Percentiles rank a stretch among this genome's conserved stretches.
These are phyloP conservation scores for Nomada ferruginata DNA, from an alignment of 2,888 invertebrate genomes.

Conservation along the genomic window DNA sequence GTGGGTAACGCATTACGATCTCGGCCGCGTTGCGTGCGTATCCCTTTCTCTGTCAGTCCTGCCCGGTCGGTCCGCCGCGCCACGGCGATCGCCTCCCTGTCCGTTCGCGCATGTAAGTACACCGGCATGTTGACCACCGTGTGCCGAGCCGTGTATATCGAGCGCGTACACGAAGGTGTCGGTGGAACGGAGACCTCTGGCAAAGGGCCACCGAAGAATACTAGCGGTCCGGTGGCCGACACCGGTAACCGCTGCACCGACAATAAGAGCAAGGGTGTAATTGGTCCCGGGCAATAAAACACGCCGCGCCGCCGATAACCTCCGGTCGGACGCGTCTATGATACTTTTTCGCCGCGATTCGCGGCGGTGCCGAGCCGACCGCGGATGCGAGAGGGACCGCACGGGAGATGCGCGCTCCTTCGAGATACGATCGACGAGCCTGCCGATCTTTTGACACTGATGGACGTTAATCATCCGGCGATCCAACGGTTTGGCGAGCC, in stretches of 20 bases:
- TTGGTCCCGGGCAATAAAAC: conserved; percentile 65
- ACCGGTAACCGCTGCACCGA: conserved; percentile 40
- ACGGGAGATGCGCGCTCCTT: conserved; percentile 1
- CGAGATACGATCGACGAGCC: conserved; percentile 42
- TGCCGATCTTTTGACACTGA: conserved; percentile 51
- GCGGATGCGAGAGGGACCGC: background rate
- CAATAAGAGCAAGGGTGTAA: conserved; percentile 61
- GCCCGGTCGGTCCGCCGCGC: background rate
- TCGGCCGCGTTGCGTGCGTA: conserved; percentile 46
- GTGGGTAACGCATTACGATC: conserved; percentile 70
- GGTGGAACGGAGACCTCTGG: conserved; percentile 57
- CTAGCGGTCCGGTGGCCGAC: conserved; percentile 60
- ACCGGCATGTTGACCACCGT: conserved; percentile 57
- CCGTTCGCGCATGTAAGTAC: conserved; percentile 54
- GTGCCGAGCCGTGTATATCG: conserved; percentile 60
- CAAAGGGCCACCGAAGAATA: conserved; percentile 56
- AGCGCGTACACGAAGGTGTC: conserved; percentile 64
- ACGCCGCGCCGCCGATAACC: conserved; percentile 42
- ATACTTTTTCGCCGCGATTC: conserved; percentile 26
- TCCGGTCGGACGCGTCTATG: conserved; percentile 35
- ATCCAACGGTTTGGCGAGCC: conserved; percentile 38
- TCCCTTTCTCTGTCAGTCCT: conserved; percentile 23
- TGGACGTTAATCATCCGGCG: conserved; percentile 46
- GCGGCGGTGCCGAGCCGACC: background rate
- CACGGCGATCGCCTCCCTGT: conserved; percentile 26